Base-by-base conservation (phyloP, 2,888 invertebrate genomes). In the Macrosoma leucophasiata region DNA sequence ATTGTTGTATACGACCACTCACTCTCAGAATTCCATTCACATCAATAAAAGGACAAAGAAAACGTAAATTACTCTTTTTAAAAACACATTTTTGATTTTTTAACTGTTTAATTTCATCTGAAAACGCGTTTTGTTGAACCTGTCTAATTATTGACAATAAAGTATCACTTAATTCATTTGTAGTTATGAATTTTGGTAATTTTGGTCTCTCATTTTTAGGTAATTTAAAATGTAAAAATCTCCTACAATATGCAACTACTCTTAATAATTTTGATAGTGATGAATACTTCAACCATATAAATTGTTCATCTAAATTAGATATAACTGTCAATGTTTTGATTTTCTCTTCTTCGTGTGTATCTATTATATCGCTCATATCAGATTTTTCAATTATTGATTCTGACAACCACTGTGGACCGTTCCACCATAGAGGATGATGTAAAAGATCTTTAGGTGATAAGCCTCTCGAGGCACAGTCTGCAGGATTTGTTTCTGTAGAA, bases 401-500 rank as follows among this genome's bases (percentile, higher is more conserved):
- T n/a, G n/a, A 15, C 15, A 48, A 18, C 31, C 33, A 42, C 4
- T 13, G 4, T 5, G 46, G 48, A 10, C 44, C 48, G 20, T 22
- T 6, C 4, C 32, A 34, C 42, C 38, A 42, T 4, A 42, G 8
- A 3, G 17, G 5, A 22, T 28, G 9, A 1, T 31, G 13, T 4
- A 19, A 6, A 10, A 36, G 20, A 4, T 35, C 40, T 9, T 6
- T 10, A 1, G 46, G 31, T 3, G 6, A 2, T 6, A 48, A 2
- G 3, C 55, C 52, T 14, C 55, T 33, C 10, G 57, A 52, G 0
- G 55, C 53, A 22, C 38, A 40, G 28, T 59, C 55, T 0, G 54
- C 55, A 1, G 55, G 53, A 28, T 58, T 58, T 5, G 46, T 24
- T 1, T 20, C 21, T 0, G 49, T 41, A 4, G 29, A 4, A 1